A percentile compares a stretch with the other conserved stretches of the same genome.
phyloP scores from a whole-genome alignment of 2,113 vertebrate genomes.

The Sminthopsis crassicaudata region DNA sequence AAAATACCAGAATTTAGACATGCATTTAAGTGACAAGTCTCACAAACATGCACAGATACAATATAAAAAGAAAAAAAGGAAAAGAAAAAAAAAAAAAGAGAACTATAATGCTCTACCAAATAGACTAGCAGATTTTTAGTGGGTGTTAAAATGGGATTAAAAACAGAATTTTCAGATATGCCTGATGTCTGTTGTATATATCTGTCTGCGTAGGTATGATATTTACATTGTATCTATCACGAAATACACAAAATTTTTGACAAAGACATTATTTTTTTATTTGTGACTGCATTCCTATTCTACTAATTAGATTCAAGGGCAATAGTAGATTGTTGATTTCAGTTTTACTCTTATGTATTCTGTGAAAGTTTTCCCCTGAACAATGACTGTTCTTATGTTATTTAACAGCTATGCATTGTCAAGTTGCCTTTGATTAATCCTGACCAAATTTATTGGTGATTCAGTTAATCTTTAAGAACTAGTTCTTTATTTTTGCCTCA shows the following conservation, averaged over 20 bases:
- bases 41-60: not conserved
- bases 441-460: not conserved
- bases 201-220: not conserved
- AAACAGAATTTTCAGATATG: not conserved
- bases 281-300: not conserved
- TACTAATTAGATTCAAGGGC: not conserved
- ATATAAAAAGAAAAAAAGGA: not conserved
- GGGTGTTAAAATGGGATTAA: not conserved
- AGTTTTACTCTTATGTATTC: not conserved
- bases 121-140: conserved; percentile 32
- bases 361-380: not conserved
- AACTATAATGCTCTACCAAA: not conserved
- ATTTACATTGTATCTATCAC: conserved; percentile 32
- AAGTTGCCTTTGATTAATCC: not conserved
- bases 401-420: not conserved
- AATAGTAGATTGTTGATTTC: conserved; percentile 12
- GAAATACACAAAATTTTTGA: conserved; percentile 30
- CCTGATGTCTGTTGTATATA: not conserved
- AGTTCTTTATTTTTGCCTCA: not conserved
- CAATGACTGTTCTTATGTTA: not conserved
- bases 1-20: not conserved
- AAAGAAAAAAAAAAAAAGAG: not conserved
- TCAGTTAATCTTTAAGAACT: not conserved
- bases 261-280: conserved; percentile 25
- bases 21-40: not conserved